Evolutionary conservation across 2,113 vertebrate genomes (phyloP).

Genomic region (Neolamprologus longior): DNA sequence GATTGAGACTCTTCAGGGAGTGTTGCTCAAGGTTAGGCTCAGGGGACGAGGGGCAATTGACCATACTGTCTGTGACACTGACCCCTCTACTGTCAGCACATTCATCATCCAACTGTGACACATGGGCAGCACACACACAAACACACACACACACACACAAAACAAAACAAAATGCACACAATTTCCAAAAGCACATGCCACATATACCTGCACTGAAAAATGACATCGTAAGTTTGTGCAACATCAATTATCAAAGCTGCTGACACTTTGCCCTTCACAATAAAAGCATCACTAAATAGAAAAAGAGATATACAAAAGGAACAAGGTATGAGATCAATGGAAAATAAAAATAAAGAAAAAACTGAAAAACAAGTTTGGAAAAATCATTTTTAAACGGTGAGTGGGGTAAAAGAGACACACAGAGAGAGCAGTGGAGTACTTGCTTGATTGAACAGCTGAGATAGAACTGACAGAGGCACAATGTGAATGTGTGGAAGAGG

Average conservation of each 20-base stretch:
- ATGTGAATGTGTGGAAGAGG: conserved; percentile 15
- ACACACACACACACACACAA: not conserved
- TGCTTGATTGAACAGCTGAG: conserved; percentile 13
- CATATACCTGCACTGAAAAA: not conserved
- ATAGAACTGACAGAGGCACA: conserved; percentile 29
- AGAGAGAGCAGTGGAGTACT: not conserved
- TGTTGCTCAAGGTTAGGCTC: conserved; percentile 62
- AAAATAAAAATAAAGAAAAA: not conserved
- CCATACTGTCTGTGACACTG: conserved; percentile 71
- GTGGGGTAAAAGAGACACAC: not conserved
- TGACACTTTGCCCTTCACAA: conserved; percentile 4
- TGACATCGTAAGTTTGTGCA: not conserved
- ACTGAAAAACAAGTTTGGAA: not conserved
- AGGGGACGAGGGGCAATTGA: conserved; percentile 65
- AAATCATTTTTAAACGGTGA: not conserved
- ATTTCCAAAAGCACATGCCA: not conserved
- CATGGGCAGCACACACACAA: not conserved
- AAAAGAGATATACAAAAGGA: not conserved
- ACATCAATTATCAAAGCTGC: not conserved
- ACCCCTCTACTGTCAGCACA: conserved; percentile 62
- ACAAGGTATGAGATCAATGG: not conserved
- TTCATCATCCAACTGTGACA: conserved; percentile 69
- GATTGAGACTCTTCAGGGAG: conserved; percentile 65
- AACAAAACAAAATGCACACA: not conserved
- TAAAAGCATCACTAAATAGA: not conserved